Conservation (phyloP, 2,113 vertebrate genomes). For the Vireo altiloquus region DNA sequence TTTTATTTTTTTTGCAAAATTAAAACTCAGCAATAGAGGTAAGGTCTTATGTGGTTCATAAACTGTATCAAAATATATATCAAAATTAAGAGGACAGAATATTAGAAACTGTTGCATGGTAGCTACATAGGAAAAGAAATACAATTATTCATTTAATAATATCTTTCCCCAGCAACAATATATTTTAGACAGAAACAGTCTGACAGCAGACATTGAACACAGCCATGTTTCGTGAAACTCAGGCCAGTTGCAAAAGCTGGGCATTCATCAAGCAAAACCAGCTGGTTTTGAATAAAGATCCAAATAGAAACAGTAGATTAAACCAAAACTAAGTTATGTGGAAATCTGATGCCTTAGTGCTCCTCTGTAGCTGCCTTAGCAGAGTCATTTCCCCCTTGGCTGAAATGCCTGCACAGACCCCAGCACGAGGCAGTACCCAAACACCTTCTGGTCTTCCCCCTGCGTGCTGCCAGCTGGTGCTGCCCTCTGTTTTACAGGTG, state of each 20-base stretch:
- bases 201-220: not conserved
- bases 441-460: not conserved
- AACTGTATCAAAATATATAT: not conserved
- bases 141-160: not conserved
- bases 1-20: not conserved
- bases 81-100: not conserved
- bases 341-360: not conserved
- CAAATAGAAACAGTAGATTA: not conserved
- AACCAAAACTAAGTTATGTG: not conserved
- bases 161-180: not conserved
- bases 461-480: rapidly evolving
- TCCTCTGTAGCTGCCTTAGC: not conserved
- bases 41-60: not conserved
- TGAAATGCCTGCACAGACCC: not conserved
- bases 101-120: not conserved
- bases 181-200: not conserved
- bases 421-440: not conserved
- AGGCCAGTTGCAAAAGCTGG: not conserved
- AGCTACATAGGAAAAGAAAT: not conserved
- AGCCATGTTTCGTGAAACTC: not conserved
- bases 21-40: not conserved
- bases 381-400: not conserved
- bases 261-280: not conserved
- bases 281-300: not conserved
- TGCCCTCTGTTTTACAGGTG: too few relatives aligned